Evolutionary conservation across 1,140 invertebrate species (phyloP), one percentile per base, ranked within the genome.

Genomic region (Bilobella aurantiaca): DNA sequence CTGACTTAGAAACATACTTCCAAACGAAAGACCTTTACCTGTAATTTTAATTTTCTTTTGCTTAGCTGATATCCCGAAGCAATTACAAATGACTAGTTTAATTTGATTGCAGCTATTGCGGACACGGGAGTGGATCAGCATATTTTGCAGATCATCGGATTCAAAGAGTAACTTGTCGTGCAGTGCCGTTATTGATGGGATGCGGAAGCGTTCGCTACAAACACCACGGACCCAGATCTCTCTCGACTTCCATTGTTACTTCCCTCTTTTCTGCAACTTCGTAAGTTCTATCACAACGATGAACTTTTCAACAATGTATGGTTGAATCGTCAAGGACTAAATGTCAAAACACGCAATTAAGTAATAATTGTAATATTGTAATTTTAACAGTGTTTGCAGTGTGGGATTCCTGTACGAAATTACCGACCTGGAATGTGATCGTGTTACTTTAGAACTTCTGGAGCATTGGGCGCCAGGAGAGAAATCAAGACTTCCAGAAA

Each of bases 391-490:
- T 53, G 32, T 64, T 1, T 67, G 66, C 57, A 34, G 68, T 16
- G 68, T 73, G 0, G 71, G 71, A 59, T 73, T 66, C 56, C 58
- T 73, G 30, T 73, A 66, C 64, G 68, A 70, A 59, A 53, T 73
- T 0, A 73, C 71, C 2, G 71, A 73, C 42, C 47, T 66, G 14
- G 71, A 73, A 37, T 73, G 71, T 58, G 71, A 73, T 37, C 56
- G 71, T 32, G 61, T 73, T 1, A 73, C 71, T 0, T 62, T 69
- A 29, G 71, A 73, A 29, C 53, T 73, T n/a, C 25, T 70, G 28
- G 69, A 70, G 62, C 37, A 67, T 16, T 68, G 66, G 69, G 65
- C 58, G 2, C 32, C 61, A 2, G 29, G 58, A n/a, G 29, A 53
- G 12, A 47, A 32, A 27, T 25, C 25, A 14, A 23, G 3, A 21